Percentiles rank a stretch among this genome's conserved stretches.
Conservation (phyloP, 2,113 vertebrate species). For the Carassius carassius region DNA sequence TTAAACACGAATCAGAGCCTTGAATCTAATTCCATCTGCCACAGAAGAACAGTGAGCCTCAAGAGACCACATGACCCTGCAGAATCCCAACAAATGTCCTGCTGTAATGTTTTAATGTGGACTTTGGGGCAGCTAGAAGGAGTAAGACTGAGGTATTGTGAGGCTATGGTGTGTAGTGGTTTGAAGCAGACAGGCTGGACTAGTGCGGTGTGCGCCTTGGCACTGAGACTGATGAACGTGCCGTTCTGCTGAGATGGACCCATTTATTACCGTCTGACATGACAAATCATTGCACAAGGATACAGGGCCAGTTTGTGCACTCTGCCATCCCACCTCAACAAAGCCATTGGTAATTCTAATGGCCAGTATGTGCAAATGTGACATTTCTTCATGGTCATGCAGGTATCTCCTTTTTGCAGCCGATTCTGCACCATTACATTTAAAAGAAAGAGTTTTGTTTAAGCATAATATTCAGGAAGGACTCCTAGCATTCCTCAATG, state of each 20-base stretch:
- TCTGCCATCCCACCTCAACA: constrained; percentile 58
- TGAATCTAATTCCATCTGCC: constrained; percentile 19
- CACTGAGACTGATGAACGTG: constrained; percentile 56
- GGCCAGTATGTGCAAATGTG: constrained; percentile 59
- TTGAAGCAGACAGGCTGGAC: constrained; percentile 41
- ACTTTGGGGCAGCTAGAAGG: not conserved
- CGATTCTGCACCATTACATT: constrained; percentile 1
- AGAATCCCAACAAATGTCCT: not conserved
- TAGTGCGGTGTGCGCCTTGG: constrained; percentile 6
- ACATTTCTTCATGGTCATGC: constrained; percentile 57
- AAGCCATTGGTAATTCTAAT: constrained; percentile 61
- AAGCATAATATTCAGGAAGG: not conserved
- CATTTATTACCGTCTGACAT: constrained; percentile 60
- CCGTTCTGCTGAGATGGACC: constrained; percentile 38
- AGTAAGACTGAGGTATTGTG: constrained; percentile 11
- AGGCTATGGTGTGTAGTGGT: constrained; percentile 10
- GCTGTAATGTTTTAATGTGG: not conserved
- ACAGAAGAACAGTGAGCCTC: constrained; percentile 23
- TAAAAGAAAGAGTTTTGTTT: constrained; percentile 30
- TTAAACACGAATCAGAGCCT: not conserved
- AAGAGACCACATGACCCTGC: not conserved
- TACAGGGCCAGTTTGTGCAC: constrained; percentile 56
- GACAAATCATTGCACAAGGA: constrained; percentile 63
- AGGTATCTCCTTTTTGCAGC: constrained; percentile 40
- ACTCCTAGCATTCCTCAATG: not conserved